A percentile compares a stretch with the other conserved stretches of the same genome.
Evolutionary conservation across 2,888 invertebrate genomes (phyloP).

Genomic region (Drosophila parthenogenetica): DNA sequence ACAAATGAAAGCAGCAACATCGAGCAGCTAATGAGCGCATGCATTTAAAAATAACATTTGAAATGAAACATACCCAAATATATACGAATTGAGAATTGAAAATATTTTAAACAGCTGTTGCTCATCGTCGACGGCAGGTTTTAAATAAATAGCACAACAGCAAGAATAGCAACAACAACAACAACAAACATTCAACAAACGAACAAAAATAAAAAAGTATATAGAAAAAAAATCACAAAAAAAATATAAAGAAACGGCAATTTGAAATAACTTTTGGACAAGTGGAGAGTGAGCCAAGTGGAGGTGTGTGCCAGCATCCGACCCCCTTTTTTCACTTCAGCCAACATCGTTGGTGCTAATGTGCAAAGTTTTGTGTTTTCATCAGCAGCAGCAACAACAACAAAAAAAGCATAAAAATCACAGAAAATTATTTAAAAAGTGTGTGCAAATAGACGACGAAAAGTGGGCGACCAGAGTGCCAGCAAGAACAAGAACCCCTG

Average conservation of each 20-base stretch:
- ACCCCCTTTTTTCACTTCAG: slow-evolving; percentile 3
- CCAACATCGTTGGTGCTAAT: slow-evolving; percentile 67
- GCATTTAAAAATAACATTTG: slow-evolving; percentile 75
- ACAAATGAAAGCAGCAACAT: slow-evolving; percentile 20
- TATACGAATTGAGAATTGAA: slow-evolving; percentile 73
- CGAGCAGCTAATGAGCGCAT: slow-evolving; percentile 75
- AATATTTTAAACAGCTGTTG: slow-evolving; percentile 79
- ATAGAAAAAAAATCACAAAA: slow-evolving; percentile 33
- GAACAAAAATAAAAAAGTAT: slow-evolving; percentile 43
- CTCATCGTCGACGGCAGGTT: slow-evolving; percentile 70
- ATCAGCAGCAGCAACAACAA: slow-evolving; percentile 52
- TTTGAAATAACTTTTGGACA: slow-evolving; percentile 70
- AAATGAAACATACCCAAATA: slow-evolving; percentile 78
- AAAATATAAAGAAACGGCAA: slow-evolving; percentile 33
- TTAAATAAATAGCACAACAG: slow-evolving; percentile 62
- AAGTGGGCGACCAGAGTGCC: slow-evolving; percentile 32
- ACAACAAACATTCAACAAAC: slow-evolving; percentile 31
- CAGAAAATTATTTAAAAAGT: slow-evolving; percentile 76
- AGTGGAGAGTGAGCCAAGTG: slow-evolving; percentile 61
- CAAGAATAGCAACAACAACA: slow-evolving; percentile 37
- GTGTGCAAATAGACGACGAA: slow-evolving; percentile 73
- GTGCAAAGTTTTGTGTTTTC: slow-evolving; percentile 79
- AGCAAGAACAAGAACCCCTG: slow-evolving; percentile 52
- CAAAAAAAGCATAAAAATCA: slow-evolving; percentile 43
- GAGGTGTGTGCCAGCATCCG: slow-evolving; percentile 18